These are phyloP conservation scores for Phenganax marumi DNA, from an alignment of 92 coral and sea anemone genomes.

Conservation along the genomic window DNA sequence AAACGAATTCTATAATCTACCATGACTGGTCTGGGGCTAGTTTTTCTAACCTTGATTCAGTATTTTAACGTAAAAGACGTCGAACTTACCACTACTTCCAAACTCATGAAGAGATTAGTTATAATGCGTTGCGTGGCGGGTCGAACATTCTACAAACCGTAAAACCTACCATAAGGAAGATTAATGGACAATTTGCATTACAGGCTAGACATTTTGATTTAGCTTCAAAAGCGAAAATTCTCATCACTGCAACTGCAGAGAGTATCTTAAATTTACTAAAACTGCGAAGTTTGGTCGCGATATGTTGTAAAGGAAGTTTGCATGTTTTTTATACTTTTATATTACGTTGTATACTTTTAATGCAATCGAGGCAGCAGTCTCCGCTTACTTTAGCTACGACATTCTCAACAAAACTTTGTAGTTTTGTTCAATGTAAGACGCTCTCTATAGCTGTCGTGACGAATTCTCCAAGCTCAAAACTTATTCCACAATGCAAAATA, in stretches of 20 bases:
- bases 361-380: too few species aligned
- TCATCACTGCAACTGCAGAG: not conserved
- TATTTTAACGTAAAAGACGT: not conserved
- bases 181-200: not conserved
- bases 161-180: not conserved
- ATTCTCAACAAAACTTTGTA: too few species aligned
- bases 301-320: not conserved
- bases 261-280: not conserved
- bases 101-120: constrained; percentile 67
- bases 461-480: too few species aligned
- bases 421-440: too few species aligned
- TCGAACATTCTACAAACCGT: constrained; percentile 23
- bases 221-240: not conserved
- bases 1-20: not conserved
- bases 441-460: too few species aligned
- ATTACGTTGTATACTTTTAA: too few species aligned
- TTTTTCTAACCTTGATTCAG: not conserved
- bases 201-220: not conserved
- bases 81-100: constrained; percentile 78
- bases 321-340: too few species aligned
- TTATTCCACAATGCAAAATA: too few species aligned
- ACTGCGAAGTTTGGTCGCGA: not conserved
- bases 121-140: constrained; percentile 62
- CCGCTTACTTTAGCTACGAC: too few species aligned
- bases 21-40: too few species aligned